These are phyloP conservation scores for Burhinus oedicnemus DNA, from an alignment of 2,113 vertebrate genomes.

Conservation along the genomic window DNA sequence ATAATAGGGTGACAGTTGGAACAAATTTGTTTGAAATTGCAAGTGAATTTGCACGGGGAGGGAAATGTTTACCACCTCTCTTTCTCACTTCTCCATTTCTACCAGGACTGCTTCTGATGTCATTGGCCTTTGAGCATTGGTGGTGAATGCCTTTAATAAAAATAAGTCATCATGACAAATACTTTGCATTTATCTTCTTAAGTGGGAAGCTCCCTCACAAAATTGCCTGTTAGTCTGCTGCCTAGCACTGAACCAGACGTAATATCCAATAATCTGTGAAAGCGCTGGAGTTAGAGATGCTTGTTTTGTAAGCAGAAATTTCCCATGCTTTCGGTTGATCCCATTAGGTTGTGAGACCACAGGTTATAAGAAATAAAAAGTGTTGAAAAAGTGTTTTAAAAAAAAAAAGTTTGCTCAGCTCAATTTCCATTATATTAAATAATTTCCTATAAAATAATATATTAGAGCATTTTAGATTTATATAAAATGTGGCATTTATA, in stretches of 20 bases:
- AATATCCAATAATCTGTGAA: background rate
- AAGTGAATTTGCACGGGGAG: background rate
- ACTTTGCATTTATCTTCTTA: background rate
- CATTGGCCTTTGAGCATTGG: background rate
- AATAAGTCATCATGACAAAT: background rate
- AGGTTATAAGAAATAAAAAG: background rate
- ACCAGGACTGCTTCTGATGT: accelerated
- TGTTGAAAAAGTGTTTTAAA: too few relatives aligned
- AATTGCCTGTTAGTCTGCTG: background rate
- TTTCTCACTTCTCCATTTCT: background rate
- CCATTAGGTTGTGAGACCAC: background rate
- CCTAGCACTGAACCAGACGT: background rate
- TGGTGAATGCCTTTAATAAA: background rate
- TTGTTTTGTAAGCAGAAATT: background rate
- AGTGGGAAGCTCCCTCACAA: background rate
- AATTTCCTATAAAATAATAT: background rate
- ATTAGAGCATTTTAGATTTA: background rate
- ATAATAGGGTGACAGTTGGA: background rate
- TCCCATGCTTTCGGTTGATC: background rate
- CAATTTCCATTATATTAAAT: background rate
- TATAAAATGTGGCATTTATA: background rate
- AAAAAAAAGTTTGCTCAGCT: background rate
- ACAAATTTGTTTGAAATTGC: background rate
- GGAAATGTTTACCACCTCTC: background rate
- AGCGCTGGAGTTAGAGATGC: background rate